These are phyloP conservation scores for Brachyalestes nurse DNA, from an alignment of 2,797 vertebrate genomes.

Conservation along the genomic window DNA sequence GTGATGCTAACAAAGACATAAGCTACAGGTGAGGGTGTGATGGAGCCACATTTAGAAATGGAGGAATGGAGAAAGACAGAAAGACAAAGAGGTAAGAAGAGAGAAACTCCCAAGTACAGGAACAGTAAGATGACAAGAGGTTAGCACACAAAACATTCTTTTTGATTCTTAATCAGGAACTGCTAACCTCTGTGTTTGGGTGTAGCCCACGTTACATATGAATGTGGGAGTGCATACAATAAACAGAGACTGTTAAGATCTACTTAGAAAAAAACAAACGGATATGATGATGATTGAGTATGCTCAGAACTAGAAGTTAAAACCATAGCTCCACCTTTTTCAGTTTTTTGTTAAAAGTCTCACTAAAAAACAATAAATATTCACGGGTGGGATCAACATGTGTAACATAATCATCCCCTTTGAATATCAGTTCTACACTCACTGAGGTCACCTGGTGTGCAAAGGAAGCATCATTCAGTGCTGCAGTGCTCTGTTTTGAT, in stretches of 20 bases:
- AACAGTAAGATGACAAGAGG: constrained; percentile 13
- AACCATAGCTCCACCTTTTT: too few species aligned
- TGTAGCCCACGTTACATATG: background rate
- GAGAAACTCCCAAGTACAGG: constrained; percentile 1
- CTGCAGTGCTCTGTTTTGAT: too few species aligned
- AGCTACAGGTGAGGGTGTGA: constrained; percentile 88
- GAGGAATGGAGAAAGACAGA: constrained; percentile 74
- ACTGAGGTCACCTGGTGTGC: too few species aligned
- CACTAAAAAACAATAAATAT: too few species aligned
- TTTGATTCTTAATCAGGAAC: background rate
- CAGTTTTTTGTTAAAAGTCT: too few species aligned
- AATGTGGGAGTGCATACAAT: background rate
- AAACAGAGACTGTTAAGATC: background rate
- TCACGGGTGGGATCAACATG: too few species aligned
- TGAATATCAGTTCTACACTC: too few species aligned
- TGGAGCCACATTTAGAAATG: constrained; percentile 78
- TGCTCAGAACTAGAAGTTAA: too few species aligned
- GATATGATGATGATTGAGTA: background rate
- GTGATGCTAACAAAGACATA: constrained; percentile 95
- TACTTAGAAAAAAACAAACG: background rate
- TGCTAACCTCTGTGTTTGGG: background rate
- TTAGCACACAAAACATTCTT: background rate
- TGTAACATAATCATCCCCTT: too few species aligned
- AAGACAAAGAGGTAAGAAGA: constrained; percentile 75
- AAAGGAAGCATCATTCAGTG: too few species aligned